Conservation (phyloP, 1,140 invertebrate genomes). For the honey bee (Apis mellifera) region Amel_HAv3.1 CM009945.2:6601501-6602000, state of each 20-base stretch:
- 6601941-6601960: neutral
- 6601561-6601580: neutral
- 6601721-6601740: neutral
- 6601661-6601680: slow-evolving; percentile 8
- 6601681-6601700: neutral
- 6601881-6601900: neutral
- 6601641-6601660: neutral
- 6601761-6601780: neutral
- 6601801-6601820: neutral
- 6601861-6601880: neutral
- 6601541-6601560: neutral
- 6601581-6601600: neutral
- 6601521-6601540: neutral
- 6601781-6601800: neutral
- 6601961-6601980: neutral
- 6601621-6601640: neutral
- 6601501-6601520: too few relatives aligned
- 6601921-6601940: neutral
- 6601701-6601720: neutral
- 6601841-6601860: neutral
- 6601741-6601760: slow-evolving; percentile 22
- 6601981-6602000: neutral
- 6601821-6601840: slow-evolving; percentile 20
- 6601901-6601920: neutral
- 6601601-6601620: neutral